Conservation (phyloP, 2,113 vertebrate species). For the Eira barbara region DNA sequence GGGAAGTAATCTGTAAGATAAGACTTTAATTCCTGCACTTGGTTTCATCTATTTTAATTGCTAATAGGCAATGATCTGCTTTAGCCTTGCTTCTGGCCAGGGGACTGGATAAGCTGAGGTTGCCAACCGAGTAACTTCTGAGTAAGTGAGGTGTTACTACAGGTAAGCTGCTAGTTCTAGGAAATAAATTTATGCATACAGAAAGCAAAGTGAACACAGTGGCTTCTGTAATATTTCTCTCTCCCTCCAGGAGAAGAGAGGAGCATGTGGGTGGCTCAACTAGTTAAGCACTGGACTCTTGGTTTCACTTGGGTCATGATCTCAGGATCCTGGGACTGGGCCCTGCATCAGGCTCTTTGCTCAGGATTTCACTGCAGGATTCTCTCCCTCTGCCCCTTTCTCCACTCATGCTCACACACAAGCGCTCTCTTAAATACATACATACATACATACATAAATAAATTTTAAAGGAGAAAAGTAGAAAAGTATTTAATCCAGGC, state of each 20-base stretch:
- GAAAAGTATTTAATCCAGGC: slow-evolving; percentile 12
- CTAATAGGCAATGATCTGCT: background rate
- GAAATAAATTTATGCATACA: slow-evolving; percentile 13
- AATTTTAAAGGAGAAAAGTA: background rate
- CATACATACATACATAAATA: background rate
- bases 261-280: background rate
- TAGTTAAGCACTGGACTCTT: background rate
- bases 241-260: background rate
- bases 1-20: background rate
- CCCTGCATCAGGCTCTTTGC: background rate
- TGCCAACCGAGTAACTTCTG: slow-evolving; percentile 23
- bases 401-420: background rate
- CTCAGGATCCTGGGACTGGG: background rate
- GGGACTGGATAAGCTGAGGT: background rate
- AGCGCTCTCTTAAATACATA: background rate
- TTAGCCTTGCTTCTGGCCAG: slow-evolving; percentile 6
- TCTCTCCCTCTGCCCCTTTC: background rate
- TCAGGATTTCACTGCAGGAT: background rate
- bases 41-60: slow-evolving; percentile 11
- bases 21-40: slow-evolving; percentile 7
- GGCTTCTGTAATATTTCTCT: background rate
- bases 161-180: background rate
- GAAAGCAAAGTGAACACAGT: background rate
- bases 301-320: background rate
- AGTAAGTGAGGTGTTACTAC: background rate